Evolutionary conservation across 1,140 invertebrate genomes (phyloP), one percentile per base, ranked within the genome.

Genomic region (Thaumatotibia leucotreta): DNA sequence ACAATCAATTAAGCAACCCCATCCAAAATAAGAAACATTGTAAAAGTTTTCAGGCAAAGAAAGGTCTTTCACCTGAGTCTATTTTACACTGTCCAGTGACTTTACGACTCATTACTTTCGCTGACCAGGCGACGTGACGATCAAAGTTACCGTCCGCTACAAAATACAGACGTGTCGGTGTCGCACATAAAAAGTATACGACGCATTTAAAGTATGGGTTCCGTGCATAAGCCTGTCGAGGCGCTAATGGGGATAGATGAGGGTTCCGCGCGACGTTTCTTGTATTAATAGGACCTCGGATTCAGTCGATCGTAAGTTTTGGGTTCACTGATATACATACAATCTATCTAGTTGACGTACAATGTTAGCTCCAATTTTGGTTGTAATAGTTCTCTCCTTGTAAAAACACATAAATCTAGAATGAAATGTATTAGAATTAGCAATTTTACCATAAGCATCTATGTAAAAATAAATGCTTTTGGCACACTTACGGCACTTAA

Each of bases 101-200:
- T 89, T 89, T 85, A 87, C 80, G 86, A 86, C 69, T 83, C 76
- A 76, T 78, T 84, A 83, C 81, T 82, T 84, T 79, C 73, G 82
- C 83, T 87, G 84, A 84, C 81, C 82, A 75, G 66, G 72, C 64
- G 64, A 75, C 75, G 77, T 74, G 71, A 54, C 72, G 68, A 75
- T 77, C 75, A 72, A 67, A 68, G 35, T 75, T 68, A 58, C 52
- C 52, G 52, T 27, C 52, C 52, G 24, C 52, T 58, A 58, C 52
- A 58, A 58, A 58, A 58, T 58, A 58, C 52, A 58, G 52, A 58
- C 52, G 52, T 58, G 52, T 58, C 52, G n/a, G 52, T 58, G 52
- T 58, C 52, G n/a, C 24, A 27, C 24, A 58, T 27, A 58, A 58
- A 58, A 58, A 58, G 52, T 58, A 58, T 58, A 58, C 52, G 52